phyloP scores from a whole-genome alignment of 2,888 invertebrate genomes.

The Catocala fraxini region DNA sequence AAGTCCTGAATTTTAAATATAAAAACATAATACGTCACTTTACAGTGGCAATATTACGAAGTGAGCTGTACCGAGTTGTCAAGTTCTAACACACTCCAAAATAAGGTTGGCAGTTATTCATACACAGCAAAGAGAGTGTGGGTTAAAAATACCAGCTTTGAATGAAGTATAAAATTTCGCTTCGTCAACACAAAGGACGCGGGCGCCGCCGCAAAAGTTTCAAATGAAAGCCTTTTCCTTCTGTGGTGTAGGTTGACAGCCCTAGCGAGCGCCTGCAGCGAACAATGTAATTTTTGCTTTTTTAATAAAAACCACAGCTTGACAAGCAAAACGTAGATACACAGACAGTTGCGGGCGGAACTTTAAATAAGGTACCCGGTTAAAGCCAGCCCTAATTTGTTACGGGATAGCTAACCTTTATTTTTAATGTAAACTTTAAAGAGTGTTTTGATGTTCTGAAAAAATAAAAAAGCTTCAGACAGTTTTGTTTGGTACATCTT shows the following conservation, averaged over 20 bases:
- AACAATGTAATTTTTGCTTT: slow-evolving; percentile 65
- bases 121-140: slow-evolving; percentile 41
- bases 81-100: slow-evolving; percentile 44
- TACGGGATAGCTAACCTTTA: slow-evolving; percentile 38
- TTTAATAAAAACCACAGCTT: slow-evolving; percentile 59
- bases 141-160: slow-evolving; percentile 51
- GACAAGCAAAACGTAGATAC: slow-evolving; percentile 56
- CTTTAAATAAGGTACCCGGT: slow-evolving; percentile 50
- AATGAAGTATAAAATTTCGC: slow-evolving; percentile 61
- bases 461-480: background rate
- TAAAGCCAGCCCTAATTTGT: slow-evolving; percentile 51
- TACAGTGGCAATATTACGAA: slow-evolving; percentile 27
- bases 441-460: slow-evolving; percentile 33
- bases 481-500: too few relatives aligned
- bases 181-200: slow-evolving; percentile 58
- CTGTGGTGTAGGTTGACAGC: slow-evolving; percentile 56
- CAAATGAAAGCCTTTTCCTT: slow-evolving; percentile 56
- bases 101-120: slow-evolving; percentile 50
- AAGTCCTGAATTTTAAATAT: background rate
- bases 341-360: slow-evolving; percentile 50
- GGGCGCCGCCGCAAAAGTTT: slow-evolving; percentile 59
- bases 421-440: slow-evolving; percentile 31
- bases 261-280: slow-evolving; percentile 54
- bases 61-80: slow-evolving; percentile 31
- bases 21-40: slow-evolving; percentile 20